phyloP scores from a whole-genome alignment of 1,140 invertebrate species.

The Andricus grossulariae region DNA sequence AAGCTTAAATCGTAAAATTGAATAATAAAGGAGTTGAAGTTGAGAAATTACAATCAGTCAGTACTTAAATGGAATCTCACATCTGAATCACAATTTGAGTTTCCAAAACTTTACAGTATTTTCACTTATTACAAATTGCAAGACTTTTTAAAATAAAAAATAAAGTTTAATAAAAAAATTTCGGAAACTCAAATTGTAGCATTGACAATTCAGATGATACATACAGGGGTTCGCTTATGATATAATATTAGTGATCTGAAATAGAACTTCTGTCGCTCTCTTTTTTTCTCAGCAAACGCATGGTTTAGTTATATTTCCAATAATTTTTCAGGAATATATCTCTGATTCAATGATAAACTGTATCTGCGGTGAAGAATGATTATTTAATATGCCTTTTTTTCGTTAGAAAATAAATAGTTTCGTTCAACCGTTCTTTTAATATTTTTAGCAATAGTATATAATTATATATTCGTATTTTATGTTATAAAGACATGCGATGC shows the following conservation, averaged over 20 bases:
- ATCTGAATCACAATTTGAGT: neutral
- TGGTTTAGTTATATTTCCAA: neutral
- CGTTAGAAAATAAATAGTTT: slow-evolving; percentile 19
- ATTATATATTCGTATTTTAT: slow-evolving; percentile 21
- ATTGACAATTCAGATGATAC: slow-evolving; percentile 5
- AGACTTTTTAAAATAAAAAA: neutral
- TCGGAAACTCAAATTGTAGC: neutral
- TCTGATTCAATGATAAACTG: slow-evolving; percentile 9
- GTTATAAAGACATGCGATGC: neutral
- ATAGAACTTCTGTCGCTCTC: neutral
- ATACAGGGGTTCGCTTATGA: neutral
- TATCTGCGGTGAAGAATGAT: slow-evolving; percentile 1
- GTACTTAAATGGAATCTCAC: slow-evolving; percentile 10
- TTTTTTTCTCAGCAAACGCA: slow-evolving; percentile 11
- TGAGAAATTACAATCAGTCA: slow-evolving; percentile 23
- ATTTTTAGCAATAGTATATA: slow-evolving; percentile 20
- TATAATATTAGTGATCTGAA: slow-evolving; percentile 16
- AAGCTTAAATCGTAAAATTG: slow-evolving; percentile 23
- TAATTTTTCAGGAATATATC: slow-evolving; percentile 5
- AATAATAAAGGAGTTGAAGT: slow-evolving; percentile 15
- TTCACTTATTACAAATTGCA: neutral
- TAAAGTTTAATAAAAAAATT: neutral
- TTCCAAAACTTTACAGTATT: neutral
- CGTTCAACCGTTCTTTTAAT: neutral
- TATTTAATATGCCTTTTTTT: neutral